A percentile compares a stretch with the other conserved stretches of the same genome.
These are phyloP conservation scores for Malachius bipustulatus DNA, from an alignment of 2,888 invertebrate species.

Conservation along the genomic window DNA sequence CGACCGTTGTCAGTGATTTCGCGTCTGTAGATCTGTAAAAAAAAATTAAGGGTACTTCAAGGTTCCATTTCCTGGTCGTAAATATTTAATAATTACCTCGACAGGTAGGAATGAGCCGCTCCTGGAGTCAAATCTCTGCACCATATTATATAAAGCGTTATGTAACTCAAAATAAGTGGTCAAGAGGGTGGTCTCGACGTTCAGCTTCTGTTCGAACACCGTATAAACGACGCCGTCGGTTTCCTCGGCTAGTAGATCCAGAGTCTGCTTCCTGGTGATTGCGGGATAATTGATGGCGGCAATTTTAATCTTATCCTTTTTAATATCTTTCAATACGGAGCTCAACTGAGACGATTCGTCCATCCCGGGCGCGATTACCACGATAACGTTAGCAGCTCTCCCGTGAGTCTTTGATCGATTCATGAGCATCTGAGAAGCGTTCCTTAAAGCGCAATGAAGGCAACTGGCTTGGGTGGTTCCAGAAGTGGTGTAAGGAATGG, in stretches of 20 bases:
- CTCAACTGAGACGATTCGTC: slow-evolving; percentile 34
- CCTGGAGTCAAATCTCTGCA: slow-evolving; percentile 38
- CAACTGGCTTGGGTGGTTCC: slow-evolving; percentile 41
- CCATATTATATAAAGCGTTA: slow-evolving; percentile 39
- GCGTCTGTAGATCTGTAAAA: slow-evolving; percentile 38
- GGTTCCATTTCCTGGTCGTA: background rate
- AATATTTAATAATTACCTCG: slow-evolving; percentile 29
- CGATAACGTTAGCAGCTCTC: slow-evolving; percentile 42
- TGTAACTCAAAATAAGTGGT: slow-evolving; percentile 44
- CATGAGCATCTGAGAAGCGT: slow-evolving; percentile 39
- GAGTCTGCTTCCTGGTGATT: slow-evolving; percentile 34
- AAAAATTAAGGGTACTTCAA: slow-evolving; percentile 10
- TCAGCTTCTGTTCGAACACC: slow-evolving; percentile 41
- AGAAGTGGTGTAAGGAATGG: slow-evolving; percentile 41
- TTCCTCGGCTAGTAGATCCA: slow-evolving; percentile 38
- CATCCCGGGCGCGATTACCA: slow-evolving; percentile 46
- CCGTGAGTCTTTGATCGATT: slow-evolving; percentile 35
- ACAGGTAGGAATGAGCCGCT: slow-evolving; percentile 37
- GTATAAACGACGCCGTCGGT: slow-evolving; percentile 40
- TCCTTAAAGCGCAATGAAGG: slow-evolving; percentile 38
- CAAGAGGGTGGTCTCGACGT: slow-evolving; percentile 40
- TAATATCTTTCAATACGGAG: slow-evolving; percentile 36
- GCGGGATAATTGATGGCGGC: slow-evolving; percentile 45
- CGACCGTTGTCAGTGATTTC: slow-evolving; percentile 41
- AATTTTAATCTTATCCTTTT: slow-evolving; percentile 37